Conservation (phyloP, 2,797 vertebrate genomes). For the Hemibagrus guttatus region DNA sequence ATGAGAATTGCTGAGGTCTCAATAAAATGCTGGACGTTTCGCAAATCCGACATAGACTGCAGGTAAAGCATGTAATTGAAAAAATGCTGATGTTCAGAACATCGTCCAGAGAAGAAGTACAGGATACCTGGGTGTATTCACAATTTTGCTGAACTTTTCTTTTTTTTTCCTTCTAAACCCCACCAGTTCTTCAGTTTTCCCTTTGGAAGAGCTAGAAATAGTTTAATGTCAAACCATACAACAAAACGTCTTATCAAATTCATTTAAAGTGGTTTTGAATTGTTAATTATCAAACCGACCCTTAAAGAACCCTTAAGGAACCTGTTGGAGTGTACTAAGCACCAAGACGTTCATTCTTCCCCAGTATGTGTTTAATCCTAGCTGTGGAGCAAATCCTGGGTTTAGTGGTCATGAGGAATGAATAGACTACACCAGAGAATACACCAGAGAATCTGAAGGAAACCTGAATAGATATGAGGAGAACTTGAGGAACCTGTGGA, state of each 20-base stretch:
- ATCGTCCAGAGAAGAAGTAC: neutral
- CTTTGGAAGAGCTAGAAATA: neutral
- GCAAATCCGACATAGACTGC: neutral
- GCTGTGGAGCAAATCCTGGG: neutral
- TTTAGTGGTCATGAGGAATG: neutral
- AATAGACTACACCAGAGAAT: neutral
- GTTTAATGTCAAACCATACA: neutral
- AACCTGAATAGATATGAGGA: neutral
- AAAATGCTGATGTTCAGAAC: slow-evolving; percentile 22
- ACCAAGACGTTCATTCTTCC: neutral
- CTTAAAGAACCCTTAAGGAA: neutral
- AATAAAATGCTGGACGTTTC: neutral
- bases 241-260: neutral
- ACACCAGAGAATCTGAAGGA: neutral
- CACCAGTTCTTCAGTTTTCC: neutral
- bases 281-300: neutral
- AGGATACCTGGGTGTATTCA: slow-evolving; percentile 7
- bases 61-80: neutral
- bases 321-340: neutral
- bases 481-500: neutral
- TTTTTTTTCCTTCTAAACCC: neutral
- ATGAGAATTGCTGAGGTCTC: neutral
- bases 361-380: no score
- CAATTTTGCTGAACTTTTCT: neutral
- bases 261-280: neutral